Evolutionary conservation across 2,797 vertebrate genomes (phyloP).

Genomic region (Denticeps clupeoides): DNA sequence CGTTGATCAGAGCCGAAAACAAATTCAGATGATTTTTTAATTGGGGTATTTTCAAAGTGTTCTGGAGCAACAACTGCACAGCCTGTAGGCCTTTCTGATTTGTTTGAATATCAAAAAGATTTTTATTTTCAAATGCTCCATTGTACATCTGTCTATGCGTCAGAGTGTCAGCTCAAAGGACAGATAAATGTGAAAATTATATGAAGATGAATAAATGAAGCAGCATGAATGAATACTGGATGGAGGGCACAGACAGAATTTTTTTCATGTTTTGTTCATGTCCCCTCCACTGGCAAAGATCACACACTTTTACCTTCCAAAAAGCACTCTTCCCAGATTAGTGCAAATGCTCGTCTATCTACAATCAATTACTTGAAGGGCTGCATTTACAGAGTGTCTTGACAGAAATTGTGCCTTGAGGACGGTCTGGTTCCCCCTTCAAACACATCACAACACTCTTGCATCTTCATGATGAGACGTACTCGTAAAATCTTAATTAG

Average conservation of each 20-base stretch:
- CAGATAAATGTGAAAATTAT: background rate
- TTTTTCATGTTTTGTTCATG: background rate
- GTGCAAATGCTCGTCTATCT: background rate
- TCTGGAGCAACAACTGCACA: too few relatives aligned
- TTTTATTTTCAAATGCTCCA: background rate
- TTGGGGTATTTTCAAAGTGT: too few relatives aligned
- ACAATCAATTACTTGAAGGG: background rate
- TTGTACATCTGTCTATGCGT: background rate
- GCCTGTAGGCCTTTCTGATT: too few relatives aligned
- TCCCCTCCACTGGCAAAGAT: too few relatives aligned
- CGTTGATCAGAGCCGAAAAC: too few relatives aligned
- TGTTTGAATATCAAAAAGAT: background rate
- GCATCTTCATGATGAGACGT: too few relatives aligned
- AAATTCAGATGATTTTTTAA: too few relatives aligned
- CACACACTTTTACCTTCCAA: too few relatives aligned
- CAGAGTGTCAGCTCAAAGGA: background rate
- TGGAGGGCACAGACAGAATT: background rate
- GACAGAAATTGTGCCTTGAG: too few relatives aligned
- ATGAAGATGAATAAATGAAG: background rate
- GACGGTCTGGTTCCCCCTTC: too few relatives aligned
- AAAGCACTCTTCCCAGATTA: background rate
- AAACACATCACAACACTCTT: too few relatives aligned
- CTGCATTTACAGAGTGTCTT: background rate
- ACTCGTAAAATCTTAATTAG: conserved; percentile 11
- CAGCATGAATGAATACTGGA: background rate